Percentiles rank a stretch among this genome's conserved stretches.
Evolutionary conservation across 2,797 vertebrate species (phyloP).

Genomic region (Crocidura indochinensis): DNA sequence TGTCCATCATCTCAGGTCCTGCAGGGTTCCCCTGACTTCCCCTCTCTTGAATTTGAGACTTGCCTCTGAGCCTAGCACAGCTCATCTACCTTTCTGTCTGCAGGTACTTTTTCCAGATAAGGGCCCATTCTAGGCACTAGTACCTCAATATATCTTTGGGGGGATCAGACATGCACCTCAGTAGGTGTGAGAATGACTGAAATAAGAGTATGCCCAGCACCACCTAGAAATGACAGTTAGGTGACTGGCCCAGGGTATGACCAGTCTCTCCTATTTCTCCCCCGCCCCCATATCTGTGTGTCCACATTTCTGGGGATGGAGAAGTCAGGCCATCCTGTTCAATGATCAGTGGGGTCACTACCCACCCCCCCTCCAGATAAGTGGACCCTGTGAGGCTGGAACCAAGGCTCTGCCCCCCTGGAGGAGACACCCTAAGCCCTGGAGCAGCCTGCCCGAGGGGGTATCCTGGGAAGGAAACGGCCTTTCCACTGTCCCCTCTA

Average conservation of each 20-base stretch:
- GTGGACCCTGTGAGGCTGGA: not conserved
- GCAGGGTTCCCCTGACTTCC: no score
- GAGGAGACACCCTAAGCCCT: not conserved
- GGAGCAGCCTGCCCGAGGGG: not conserved
- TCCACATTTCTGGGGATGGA: not conserved
- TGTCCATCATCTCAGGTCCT: no score
- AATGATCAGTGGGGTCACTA: no score
- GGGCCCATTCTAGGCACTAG: no score
- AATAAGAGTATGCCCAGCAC: no score
- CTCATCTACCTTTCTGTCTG: not conserved
- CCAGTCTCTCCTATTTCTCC: not conserved
- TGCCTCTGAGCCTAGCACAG: not conserved
- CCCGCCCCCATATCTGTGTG: no score
- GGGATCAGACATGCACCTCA: no score
- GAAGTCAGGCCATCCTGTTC: no score
- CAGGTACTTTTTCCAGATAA: not conserved
- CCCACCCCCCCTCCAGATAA: no score
- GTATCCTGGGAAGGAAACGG: rapidly evolving
- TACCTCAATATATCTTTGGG: no score
- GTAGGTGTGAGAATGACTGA: not conserved
- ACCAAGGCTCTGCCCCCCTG: not conserved
- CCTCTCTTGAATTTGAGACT: not conserved
- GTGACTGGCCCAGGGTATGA: no score
- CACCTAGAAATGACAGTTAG: no score
- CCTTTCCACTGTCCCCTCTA: not conserved